Percentiles rank a stretch among this genome's conserved stretches.
Conservation (phyloP, 2,113 vertebrate genomes). For the Percina caprodes region DNA sequence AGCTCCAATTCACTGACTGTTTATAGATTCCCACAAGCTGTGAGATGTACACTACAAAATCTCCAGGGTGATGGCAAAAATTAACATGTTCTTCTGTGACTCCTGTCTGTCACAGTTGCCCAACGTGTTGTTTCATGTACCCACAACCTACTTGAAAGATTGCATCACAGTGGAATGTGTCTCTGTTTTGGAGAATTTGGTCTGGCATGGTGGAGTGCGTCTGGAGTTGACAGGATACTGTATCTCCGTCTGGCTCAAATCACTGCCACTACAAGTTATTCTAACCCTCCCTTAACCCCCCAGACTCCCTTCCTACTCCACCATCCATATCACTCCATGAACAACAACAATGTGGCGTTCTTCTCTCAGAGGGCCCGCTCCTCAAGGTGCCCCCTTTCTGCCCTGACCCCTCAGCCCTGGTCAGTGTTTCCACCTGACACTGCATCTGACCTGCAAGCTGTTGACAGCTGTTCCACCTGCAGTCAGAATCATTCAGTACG, state of each 20-base stretch:
- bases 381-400: conserved; percentile 16
- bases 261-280: conserved; percentile 46
- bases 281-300: conserved; percentile 32
- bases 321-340: conserved; percentile 39
- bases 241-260: conserved; percentile 63
- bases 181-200: conserved; percentile 50
- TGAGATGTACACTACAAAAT: not conserved
- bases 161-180: conserved; percentile 50
- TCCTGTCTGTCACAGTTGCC: conserved; percentile 24
- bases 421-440: conserved; percentile 63
- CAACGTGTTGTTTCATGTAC: not conserved
- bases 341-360: conserved; percentile 18
- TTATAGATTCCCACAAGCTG: not conserved
- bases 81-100: conserved; percentile 4
- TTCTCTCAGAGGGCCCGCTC: conserved; percentile 14
- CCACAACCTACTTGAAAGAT: conserved; percentile 31
- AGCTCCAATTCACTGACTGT: not conserved
- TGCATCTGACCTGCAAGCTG: conserved; percentile 24
- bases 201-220: conserved; percentile 44
- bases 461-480: conserved; percentile 73
- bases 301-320: not conserved
- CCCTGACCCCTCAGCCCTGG: conserved; percentile 41
- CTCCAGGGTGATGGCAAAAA: not conserved
- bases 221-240: conserved; percentile 60
- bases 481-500: conserved; percentile 16